phyloP scores from a whole-genome alignment of 2,113 vertebrate genomes.

The Poeciliopsis occidentalis region DNA sequence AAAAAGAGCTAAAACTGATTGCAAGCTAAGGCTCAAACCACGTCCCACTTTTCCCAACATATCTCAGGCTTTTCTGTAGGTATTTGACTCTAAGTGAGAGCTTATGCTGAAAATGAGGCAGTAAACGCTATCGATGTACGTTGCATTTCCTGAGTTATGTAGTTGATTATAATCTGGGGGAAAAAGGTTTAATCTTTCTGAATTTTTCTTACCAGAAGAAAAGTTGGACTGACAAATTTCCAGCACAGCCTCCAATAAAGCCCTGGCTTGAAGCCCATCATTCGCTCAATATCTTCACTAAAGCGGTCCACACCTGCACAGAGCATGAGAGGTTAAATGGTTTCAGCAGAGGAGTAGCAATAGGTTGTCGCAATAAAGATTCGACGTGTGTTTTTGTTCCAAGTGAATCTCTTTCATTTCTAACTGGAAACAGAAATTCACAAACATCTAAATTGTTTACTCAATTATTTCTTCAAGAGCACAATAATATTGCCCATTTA shows the following conservation, averaged over 20 bases:
- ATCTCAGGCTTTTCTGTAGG: not conserved
- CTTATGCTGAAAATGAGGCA: not conserved
- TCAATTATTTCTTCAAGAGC: slow-evolving; percentile 13
- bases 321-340: slow-evolving; percentile 28
- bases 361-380: not conserved
- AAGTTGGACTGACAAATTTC: slow-evolving; percentile 96
- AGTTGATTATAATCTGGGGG: not conserved
- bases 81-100: slow-evolving; percentile 3
- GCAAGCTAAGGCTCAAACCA: slow-evolving; percentile 2
- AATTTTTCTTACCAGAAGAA: slow-evolving; percentile 88
- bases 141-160: not conserved
- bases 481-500: not conserved
- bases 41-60: not conserved
- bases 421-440: not conserved
- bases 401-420: not conserved
- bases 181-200: not conserved
- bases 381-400: slow-evolving; percentile 3
- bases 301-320: slow-evolving; percentile 95
- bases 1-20: not conserved
- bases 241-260: slow-evolving; percentile 99
- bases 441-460: not conserved
- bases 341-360: slow-evolving; percentile 12
- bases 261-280: slow-evolving; percentile 98
- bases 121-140: not conserved
- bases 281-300: slow-evolving; percentile 94